These are phyloP conservation scores for Semaprochilodus insignis DNA, from an alignment of 2,797 vertebrate genomes.

Conservation along the genomic window DNA sequence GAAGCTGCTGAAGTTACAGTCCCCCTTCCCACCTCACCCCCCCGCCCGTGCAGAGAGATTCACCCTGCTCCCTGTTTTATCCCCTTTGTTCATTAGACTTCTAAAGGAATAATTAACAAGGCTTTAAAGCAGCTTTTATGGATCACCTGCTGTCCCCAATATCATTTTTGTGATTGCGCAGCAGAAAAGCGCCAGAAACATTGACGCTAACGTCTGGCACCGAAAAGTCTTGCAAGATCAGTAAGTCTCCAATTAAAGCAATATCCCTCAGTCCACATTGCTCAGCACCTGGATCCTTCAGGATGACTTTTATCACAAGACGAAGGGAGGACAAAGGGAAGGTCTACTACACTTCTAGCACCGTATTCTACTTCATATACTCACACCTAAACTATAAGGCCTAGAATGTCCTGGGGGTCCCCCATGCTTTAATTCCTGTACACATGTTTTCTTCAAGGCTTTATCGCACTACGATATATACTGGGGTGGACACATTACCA, in stretches of 20 bases:
- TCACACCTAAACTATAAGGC: neutral
- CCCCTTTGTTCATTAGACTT: conserved; percentile 83
- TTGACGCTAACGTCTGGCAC: conserved; percentile 81
- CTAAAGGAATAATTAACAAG: conserved; percentile 87
- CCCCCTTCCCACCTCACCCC: conserved; percentile 55
- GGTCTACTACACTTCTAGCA: conserved; percentile 29
- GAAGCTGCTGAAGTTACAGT: conserved; percentile 66
- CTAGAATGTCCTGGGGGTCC: no score
- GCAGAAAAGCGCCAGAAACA: conserved; percentile 80
- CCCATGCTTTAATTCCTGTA: no score
- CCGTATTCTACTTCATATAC: conserved; percentile 16
- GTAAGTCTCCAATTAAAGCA: conserved; percentile 84
- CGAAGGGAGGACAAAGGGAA: conserved; percentile 48
- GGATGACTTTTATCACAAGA: conserved; percentile 60
- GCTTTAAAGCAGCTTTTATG: conserved; percentile 87
- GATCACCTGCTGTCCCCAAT: conserved; percentile 87
- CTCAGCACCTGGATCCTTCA: conserved; percentile 62
- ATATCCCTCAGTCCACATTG: conserved; percentile 75
- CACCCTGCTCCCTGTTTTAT: conserved; percentile 75
- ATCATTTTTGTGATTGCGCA: conserved; percentile 85
- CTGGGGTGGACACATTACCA: no score
- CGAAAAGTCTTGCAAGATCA: conserved; percentile 82
- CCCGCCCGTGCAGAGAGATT: conserved; percentile 72
- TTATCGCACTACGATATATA: no score
- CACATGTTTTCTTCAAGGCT: no score